Conservation (phyloP, 1,140 invertebrate species). For the Anastrepha ludens region DNA sequence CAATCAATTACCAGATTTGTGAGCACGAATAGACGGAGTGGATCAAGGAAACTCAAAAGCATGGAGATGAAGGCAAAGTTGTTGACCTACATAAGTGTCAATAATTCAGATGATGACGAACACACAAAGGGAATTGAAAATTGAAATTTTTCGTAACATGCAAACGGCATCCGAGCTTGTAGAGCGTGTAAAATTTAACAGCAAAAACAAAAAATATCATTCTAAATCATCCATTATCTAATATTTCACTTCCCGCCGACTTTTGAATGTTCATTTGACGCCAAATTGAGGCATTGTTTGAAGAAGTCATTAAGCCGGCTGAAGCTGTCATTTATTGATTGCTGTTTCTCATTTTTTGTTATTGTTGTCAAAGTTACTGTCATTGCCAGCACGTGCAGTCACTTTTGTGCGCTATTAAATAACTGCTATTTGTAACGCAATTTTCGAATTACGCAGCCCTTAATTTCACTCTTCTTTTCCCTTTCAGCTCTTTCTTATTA, state of each 20-base stretch:
- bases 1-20: not conserved
- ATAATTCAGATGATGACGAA: no score
- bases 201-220: not conserved
- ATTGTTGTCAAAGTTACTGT: not conserved
- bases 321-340: conserved; percentile 16
- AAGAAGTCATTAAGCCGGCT: not conserved
- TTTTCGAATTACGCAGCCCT: not conserved
- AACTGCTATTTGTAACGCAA: conserved; percentile 12
- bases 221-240: not conserved
- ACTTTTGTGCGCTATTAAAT: not conserved
- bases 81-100: no score
- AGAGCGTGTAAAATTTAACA: no score
- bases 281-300: conserved; percentile 21
- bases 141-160: no score
- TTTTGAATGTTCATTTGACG: conserved; percentile 16
- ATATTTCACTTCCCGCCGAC: not conserved
- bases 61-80: no score
- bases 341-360: not conserved
- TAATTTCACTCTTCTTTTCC: not conserved
- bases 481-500: no score
- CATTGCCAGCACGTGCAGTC: conserved; percentile 14
- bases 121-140: no score
- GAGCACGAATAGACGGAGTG: no score
- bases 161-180: no score
- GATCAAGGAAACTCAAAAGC: no score